Percentiles rank a stretch among this genome's conserved stretches.
phyloP scores from a whole-genome alignment of 2,113 vertebrate genomes.

The Austrofundulus limnaeus region DNA sequence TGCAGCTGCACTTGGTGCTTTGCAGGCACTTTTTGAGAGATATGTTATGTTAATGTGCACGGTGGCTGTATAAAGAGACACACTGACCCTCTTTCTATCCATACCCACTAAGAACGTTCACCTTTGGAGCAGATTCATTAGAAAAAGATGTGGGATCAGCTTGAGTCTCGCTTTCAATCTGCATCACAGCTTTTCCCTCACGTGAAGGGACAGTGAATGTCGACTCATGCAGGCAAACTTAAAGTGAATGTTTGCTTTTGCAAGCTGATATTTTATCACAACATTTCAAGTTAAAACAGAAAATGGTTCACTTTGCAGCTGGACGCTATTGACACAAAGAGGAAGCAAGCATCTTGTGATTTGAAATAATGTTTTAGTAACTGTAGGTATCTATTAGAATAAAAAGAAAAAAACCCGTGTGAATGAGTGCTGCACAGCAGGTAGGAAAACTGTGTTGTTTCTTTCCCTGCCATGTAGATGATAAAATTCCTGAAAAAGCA shows the following conservation, averaged over 20 bases:
- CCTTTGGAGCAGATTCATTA: conserved; percentile 35
- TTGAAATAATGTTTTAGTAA: conserved; percentile 27
- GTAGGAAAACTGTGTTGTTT: conserved; percentile 49
- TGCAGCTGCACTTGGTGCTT: conserved; percentile 70
- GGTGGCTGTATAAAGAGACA: conserved; percentile 62
- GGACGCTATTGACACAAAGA: conserved; percentile 12
- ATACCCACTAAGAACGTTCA: conserved; percentile 55
- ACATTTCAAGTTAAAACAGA: not conserved
- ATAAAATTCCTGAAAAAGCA: conserved; percentile 60
- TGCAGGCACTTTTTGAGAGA: conserved; percentile 57
- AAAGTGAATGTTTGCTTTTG: conserved; percentile 13
- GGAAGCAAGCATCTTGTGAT: conserved; percentile 13
- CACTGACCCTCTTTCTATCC: conserved; percentile 71
- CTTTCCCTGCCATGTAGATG: conserved; percentile 42
- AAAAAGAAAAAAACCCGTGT: conserved; percentile 2
- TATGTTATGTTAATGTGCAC: conserved; percentile 65
- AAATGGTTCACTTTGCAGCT: conserved; percentile 9
- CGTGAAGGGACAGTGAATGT: conserved; percentile 35
- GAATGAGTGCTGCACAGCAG: conserved; percentile 45
- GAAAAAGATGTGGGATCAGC: conserved; percentile 38
- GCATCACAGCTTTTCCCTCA: conserved; percentile 21
- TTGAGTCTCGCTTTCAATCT: conserved; percentile 51
- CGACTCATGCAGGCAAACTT: conserved; percentile 17
- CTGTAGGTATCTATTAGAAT: conserved; percentile 45
- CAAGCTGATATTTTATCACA: conserved; percentile 10